Evolutionary conservation across 2,888 invertebrate species (phyloP).

Genomic region (Cenopis cana): DNA sequence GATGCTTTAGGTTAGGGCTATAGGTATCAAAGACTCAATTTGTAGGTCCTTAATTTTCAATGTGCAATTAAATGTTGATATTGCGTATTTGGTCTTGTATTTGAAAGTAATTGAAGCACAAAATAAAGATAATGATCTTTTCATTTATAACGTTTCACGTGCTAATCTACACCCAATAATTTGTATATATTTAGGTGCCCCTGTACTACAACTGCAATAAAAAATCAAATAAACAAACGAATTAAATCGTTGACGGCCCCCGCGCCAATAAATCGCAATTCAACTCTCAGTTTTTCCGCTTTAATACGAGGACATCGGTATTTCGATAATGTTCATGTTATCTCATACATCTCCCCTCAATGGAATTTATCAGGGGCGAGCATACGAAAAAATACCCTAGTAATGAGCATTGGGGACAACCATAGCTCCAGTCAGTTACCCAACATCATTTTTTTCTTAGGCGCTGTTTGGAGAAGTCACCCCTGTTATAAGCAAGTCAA

Average conservation of each 20-base stretch:
- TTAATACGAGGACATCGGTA: conserved; percentile 81
- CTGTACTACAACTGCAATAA: background rate
- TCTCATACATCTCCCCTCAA: conserved; percentile 75
- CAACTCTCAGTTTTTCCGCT: conserved; percentile 78
- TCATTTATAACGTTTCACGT: background rate
- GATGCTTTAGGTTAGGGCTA: background rate
- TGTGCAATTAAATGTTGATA: background rate
- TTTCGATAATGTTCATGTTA: conserved; percentile 82
- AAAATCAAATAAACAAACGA: conserved; percentile 23
- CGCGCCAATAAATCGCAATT: conserved; percentile 77
- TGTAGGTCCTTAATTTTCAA: background rate
- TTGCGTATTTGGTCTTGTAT: background rate
- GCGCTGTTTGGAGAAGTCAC: background rate
- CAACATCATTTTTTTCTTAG: background rate
- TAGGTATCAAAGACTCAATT: background rate
- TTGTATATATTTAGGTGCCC: background rate
- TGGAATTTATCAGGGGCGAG: conserved; percentile 76
- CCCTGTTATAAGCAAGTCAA: background rate
- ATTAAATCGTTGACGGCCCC: conserved; percentile 40
- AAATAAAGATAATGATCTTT: background rate
- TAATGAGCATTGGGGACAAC: conserved; percentile 77
- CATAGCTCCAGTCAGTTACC: conserved; percentile 45
- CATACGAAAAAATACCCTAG: conserved; percentile 80
- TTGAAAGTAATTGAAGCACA: background rate
- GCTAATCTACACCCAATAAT: background rate